These are phyloP conservation scores for Brachionus sp. DNA, from an alignment of 1,140 invertebrate genomes.

Conservation along the genomic window DNA sequence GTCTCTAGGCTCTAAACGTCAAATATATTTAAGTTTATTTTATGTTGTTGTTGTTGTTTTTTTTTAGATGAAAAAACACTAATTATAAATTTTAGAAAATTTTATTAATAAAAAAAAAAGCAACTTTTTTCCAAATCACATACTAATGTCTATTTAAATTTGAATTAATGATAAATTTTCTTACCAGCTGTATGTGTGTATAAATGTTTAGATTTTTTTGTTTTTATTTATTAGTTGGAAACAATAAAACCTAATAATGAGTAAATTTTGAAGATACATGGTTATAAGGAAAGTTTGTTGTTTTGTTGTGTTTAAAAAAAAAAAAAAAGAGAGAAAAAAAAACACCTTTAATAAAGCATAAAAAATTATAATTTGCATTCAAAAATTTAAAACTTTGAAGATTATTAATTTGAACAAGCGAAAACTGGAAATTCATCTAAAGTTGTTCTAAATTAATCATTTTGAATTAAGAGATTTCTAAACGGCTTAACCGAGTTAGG, in stretches of 20 bases:
- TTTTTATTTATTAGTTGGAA: not conserved
- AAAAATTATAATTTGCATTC: slow-evolving; percentile 42
- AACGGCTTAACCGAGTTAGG: not conserved
- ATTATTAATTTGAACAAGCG: slow-evolving; percentile 5
- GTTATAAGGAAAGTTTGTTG: not conserved
- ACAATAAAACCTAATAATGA: slow-evolving; percentile 9
- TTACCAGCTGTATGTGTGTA: not conserved
- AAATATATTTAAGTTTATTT: not conserved
- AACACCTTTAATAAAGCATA: slow-evolving; percentile 29
- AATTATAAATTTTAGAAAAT: not conserved
- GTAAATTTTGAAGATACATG: not conserved
- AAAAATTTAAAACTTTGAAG: slow-evolving; percentile 26
- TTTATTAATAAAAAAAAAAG: not conserved
- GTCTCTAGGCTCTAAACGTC: not conserved
- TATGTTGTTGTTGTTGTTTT: not conserved
- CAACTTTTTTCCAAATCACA: not conserved
- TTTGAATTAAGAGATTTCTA: not conserved
- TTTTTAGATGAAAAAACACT: not conserved
- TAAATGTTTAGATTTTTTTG: not conserved
- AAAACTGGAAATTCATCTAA: not conserved
- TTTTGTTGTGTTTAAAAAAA: not conserved
- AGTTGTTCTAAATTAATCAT: not conserved
- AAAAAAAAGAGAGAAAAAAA: not conserved
- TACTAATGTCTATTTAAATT: slow-evolving; percentile 28
- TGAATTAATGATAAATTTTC: not conserved